Evolutionary conservation across 2,797 vertebrate species (phyloP).

Genomic region (Squalus acanthias): DNA sequence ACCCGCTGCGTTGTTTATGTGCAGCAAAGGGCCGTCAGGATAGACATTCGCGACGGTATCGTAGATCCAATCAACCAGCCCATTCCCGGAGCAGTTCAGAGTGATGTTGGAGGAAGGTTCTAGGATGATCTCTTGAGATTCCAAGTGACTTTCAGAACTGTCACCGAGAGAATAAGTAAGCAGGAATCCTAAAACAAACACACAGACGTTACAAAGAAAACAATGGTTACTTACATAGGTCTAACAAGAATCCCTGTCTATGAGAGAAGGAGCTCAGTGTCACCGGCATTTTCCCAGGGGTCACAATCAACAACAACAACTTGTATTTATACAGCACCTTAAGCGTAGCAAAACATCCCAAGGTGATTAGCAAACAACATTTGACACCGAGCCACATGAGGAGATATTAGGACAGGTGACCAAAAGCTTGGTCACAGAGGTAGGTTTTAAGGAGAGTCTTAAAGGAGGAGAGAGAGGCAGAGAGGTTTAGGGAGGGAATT

Average conservation of each 20-base stretch:
- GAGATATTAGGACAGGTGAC: too few species aligned
- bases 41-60: slow-evolving; percentile 55
- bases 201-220: too few species aligned
- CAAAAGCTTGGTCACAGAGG: too few species aligned
- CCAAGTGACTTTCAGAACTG: neutral
- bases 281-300: neutral
- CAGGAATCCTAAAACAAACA: neutral
- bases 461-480: too few species aligned
- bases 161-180: neutral
- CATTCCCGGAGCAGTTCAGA: slow-evolving; percentile 66
- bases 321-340: neutral
- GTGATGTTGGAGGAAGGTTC: slow-evolving; percentile 59
- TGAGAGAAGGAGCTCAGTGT: neutral
- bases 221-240: neutral
- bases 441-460: too few species aligned
- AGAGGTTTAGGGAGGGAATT: too few species aligned
- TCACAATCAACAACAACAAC: neutral
- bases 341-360: too few species aligned
- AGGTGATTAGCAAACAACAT: too few species aligned
- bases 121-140: slow-evolving; percentile 61
- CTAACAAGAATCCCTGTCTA: neutral
- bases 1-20: slow-evolving; percentile 66
- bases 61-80: slow-evolving; percentile 62
- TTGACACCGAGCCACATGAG: too few species aligned
- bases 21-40: slow-evolving; percentile 49